Conservation (phyloP, 2,113 vertebrate genomes). For the Hypomesus transpacificus region DNA sequence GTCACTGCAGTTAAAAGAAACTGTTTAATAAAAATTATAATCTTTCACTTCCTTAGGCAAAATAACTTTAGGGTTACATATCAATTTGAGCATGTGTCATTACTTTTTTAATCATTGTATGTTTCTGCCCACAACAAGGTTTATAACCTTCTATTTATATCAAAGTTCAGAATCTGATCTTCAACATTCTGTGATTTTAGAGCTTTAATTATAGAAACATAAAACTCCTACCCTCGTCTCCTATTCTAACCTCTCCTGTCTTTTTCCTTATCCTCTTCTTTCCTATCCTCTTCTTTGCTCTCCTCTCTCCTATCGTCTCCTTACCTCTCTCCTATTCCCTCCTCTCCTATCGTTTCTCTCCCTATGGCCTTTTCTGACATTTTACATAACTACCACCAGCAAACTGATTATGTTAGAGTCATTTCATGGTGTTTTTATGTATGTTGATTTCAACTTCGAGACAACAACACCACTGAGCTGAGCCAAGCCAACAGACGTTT, state of each 20-base stretch:
- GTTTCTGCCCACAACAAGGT: conserved; percentile 15
- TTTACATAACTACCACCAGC: conserved; percentile 8
- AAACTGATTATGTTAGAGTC: conserved; percentile 9
- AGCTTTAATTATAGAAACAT: no score
- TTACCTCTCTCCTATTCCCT: no score
- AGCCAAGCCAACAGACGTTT: background rate
- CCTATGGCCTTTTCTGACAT: background rate
- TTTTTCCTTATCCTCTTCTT: no score
- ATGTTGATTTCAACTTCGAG: background rate
- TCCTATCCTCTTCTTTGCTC: background rate
- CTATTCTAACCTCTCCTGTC: no score
- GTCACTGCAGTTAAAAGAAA: background rate
- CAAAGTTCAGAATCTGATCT: conserved; percentile 20
- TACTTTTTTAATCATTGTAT: conserved; percentile 47
- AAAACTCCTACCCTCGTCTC: no score
- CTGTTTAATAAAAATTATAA: conserved; percentile 81
- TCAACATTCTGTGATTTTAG: background rate
- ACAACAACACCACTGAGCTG: background rate
- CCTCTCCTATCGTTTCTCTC: background rate
- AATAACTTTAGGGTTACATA: conserved; percentile 81
- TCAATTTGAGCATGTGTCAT: conserved; percentile 72
- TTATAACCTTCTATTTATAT: conserved; percentile 12
- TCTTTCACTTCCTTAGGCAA: no score
- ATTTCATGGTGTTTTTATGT: conserved; percentile 18
- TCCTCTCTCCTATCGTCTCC: no score